Evolutionary conservation across 2,888 invertebrate genomes (phyloP), one percentile per base, ranked within the genome.

Genomic region (Tiliacea aurago): DNA sequence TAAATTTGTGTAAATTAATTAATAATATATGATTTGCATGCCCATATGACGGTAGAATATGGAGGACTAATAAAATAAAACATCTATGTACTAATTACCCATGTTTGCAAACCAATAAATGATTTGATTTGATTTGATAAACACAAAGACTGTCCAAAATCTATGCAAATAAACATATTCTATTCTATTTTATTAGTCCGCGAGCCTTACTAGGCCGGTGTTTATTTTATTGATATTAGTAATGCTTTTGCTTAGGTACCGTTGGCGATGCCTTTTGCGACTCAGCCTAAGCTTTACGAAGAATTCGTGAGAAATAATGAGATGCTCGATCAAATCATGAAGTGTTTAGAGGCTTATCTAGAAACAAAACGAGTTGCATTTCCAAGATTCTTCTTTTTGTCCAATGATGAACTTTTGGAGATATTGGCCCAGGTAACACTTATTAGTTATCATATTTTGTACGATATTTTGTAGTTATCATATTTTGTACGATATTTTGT

Each of bases 291-390:
- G 20, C 93, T 98, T 11, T 96, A 97, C 81, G 97, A 98, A 81
- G 96, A 97, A 56, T 96, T 98, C 37, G 95, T 97, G 56, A 97
- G 97, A 74, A 98, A 98, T 88, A 99, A 99, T 91, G 97, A 97
- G 56, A 97, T 98, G 88, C 93, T 99, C 67, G 99, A 99, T 87
- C 98, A 98, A 92, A 99, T 99, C 58, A 97, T 98, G 96, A 98
- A 98, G 90, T 99, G 99, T 86, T 96, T 99, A 47, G 99, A 99
- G 90, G 98, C 98, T 0, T 99, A 99, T 91, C 94, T 99, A 72
- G 99, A 99, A 93, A 98, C 98, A 0, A 99, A 99, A 91, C 97
- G 99, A 58, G 98, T 98, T 15, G 98, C 98, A 0, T 99, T 99
- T 92, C 98, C 99, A 18, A 95, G 99, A 80, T 99, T 99, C 93